Conservation (phyloP, 1,140 invertebrate genomes). For the Meteorus sp. region DNA sequence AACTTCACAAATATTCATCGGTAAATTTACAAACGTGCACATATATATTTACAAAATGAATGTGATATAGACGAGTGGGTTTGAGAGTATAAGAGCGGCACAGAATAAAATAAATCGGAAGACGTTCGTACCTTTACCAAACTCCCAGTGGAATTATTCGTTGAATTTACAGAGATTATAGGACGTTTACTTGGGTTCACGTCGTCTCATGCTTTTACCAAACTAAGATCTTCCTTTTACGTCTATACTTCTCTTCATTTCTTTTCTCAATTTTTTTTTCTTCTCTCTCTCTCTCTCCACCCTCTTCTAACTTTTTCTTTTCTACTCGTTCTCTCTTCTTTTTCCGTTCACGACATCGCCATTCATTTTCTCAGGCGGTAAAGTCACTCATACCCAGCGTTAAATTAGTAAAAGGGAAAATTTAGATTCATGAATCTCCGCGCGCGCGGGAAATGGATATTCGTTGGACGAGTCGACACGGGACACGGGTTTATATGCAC, state of each 20-base stretch:
- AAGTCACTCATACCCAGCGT: slow-evolving; percentile 24
- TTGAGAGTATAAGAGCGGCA: too few species aligned
- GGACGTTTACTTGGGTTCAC: neutral
- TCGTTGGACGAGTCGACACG: neutral
- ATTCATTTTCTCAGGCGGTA: slow-evolving; percentile 1
- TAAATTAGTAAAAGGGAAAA: slow-evolving; percentile 27
- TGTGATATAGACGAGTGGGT: too few species aligned
- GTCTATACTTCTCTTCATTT: slow-evolving; percentile 19
- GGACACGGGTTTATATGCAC: too few species aligned
- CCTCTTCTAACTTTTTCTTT: slow-evolving; percentile 4
- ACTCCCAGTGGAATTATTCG: slow-evolving; percentile 10
- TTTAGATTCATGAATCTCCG: slow-evolving; percentile 31
- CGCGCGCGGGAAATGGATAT: neutral
- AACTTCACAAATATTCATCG: too few species aligned
- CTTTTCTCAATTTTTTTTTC: slow-evolving; percentile 2
- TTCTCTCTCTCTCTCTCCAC: neutral
- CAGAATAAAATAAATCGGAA: too few species aligned
- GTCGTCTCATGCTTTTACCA: too few species aligned
- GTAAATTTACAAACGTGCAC: too few species aligned
- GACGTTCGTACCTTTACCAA: neutral
- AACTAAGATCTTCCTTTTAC: slow-evolving; percentile 3
- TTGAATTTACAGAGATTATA: slow-evolving; percentile 16
- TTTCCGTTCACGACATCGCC: neutral
- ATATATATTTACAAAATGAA: too few species aligned
- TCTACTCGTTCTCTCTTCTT: neutral